Base-by-base conservation (phyloP, 2,797 vertebrate species). In the Pteronotus mesoamericanus region DNA sequence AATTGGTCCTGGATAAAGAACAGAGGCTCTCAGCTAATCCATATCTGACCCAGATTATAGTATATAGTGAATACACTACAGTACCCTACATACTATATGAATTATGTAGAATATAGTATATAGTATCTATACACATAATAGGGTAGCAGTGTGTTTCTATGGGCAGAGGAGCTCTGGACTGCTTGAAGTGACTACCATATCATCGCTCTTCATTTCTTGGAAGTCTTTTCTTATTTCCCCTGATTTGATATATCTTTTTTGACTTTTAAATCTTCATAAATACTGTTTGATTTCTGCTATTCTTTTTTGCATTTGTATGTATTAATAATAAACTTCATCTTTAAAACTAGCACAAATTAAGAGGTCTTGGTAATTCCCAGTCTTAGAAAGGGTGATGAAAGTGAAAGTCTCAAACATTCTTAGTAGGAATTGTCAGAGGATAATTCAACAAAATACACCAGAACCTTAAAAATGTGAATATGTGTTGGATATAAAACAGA, bases 341-440 rank as follows among this genome's bases (percentile, higher is more conserved):
- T 80, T 82, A 82, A 92, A 86, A 66, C 34, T 64, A 44, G 14
- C 7, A 84, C 32, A 84, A n/a, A 91, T 71, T 59, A 53, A 89
- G 46, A 92, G 66, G 9, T 77, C 78, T 59, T 59, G 59, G 55
- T 79, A 79, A 90, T 94, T 92, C 34, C 51, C 16, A 61, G 69
- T 87, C 22, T 94, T 94, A 42, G 37, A 53, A 95, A 89, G 6
- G 16, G 4, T 64, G 32, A 85, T 16, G 7, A 57, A 91, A 89
- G 21, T 93, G 68, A 80, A 71, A 57, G 10, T 92, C 10, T 86
- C 34, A 85, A 72, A 74, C 8, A 82, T 46, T 53, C 5, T 48
- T 89, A 74, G 26, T n/a, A 83, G 37, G 46, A 86, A 86, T 92
- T 96, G 89, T 84, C 64, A 94, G 53, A 89, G 34, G 9, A 69